Conservation (phyloP, 2,113 vertebrate genomes). For the Neopipo cinnamomea region DNA sequence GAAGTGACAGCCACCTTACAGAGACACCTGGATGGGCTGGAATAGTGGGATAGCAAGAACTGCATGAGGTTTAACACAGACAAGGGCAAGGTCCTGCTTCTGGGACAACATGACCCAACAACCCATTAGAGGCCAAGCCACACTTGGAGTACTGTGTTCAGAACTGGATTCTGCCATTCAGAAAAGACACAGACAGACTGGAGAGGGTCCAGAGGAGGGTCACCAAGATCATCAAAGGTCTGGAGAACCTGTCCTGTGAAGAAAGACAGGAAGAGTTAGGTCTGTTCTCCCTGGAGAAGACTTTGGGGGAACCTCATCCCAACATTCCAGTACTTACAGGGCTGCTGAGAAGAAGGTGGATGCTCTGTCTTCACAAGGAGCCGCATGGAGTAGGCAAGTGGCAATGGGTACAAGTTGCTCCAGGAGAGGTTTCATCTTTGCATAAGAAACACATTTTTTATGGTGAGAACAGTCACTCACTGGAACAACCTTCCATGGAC, state of each 20-base stretch:
- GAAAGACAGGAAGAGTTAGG: not conserved
- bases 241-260: not conserved
- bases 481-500: not conserved
- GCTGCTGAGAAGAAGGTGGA: not conserved
- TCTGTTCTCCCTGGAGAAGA: not conserved
- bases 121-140: not conserved
- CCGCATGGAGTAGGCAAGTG: not conserved
- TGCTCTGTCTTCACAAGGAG: not conserved
- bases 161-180: not conserved
- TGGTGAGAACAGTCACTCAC: not conserved
- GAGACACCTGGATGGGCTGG: not conserved
- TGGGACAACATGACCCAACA: not conserved
- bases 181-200: not conserved
- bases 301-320: not conserved
- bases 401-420: not conserved
- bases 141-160: not conserved
- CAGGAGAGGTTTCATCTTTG: not conserved
- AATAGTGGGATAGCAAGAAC: not conserved
- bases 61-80: not conserved
- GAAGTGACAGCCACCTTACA: not conserved
- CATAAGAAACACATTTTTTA: not conserved
- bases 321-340: not conserved
- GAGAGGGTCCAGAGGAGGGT: not conserved
- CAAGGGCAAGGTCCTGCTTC: not conserved
- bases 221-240: not conserved